These are phyloP conservation scores for Elymnias hypermnestra DNA, from an alignment of 1,140 invertebrate species.

Conservation along the genomic window DNA sequence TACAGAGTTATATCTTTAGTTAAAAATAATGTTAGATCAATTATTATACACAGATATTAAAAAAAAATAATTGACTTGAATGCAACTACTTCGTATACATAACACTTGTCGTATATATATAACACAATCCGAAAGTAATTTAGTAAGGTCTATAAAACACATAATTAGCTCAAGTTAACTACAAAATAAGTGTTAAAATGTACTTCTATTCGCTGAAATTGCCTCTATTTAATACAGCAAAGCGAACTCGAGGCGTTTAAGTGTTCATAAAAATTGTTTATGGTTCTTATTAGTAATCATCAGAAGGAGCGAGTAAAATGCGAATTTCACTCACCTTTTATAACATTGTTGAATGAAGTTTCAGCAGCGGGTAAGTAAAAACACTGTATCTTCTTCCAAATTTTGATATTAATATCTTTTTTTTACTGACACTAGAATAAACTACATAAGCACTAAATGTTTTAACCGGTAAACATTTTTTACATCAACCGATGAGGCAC, in stretches of 20 bases:
- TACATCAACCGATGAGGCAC: constrained; percentile 13
- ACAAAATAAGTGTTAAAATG: neutral
- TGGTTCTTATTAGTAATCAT: constrained; percentile 9
- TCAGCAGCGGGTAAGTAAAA: constrained; percentile 2
- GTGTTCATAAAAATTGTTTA: constrained; percentile 13
- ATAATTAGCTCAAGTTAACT: neutral
- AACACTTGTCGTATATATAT: too few species aligned
- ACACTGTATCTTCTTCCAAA: constrained; percentile 5
- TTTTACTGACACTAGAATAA: constrained; percentile 2
- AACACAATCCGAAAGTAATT: too few species aligned
- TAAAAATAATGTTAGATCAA: too few species aligned
- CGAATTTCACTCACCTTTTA: constrained; percentile 30
- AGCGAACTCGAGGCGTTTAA: constrained; percentile 9
- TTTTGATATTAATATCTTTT: neutral
- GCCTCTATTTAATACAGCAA: constrained; percentile 10
- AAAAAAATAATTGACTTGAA: too few species aligned
- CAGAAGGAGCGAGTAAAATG: neutral
- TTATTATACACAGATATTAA: too few species aligned
- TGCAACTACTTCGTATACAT: too few species aligned
- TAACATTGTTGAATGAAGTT: constrained; percentile 25
- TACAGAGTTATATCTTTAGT: too few species aligned
- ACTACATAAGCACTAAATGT: constrained; percentile 1
- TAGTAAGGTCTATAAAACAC: too few species aligned
- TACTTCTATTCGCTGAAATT: constrained; percentile 4
- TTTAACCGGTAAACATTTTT: neutral